Percentiles rank a stretch among this genome's conserved stretches.
Conservation (phyloP, 2,888 invertebrate genomes). For the Cyaniris semiargus region DNA sequence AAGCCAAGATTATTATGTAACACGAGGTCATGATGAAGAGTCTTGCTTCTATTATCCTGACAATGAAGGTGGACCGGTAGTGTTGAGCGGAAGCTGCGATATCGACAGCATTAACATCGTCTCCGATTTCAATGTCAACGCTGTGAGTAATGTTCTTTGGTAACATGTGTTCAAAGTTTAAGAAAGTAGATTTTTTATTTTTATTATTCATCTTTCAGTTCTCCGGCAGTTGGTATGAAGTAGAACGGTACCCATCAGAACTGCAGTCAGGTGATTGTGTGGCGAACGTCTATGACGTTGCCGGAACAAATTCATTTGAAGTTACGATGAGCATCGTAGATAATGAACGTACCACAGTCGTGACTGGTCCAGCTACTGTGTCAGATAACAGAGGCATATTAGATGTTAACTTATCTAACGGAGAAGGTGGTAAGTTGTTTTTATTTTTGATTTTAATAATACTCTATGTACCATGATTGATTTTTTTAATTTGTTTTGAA, state of each 20-base stretch:
- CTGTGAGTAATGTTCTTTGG: conserved; percentile 48
- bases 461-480: too few relatives aligned
- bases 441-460: too few relatives aligned
- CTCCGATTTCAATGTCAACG: conserved; percentile 48
- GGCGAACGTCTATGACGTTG: conserved; percentile 43
- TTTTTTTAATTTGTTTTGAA: neutral
- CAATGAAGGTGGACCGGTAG: conserved; percentile 61
- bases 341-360: conserved; percentile 49
- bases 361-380: conserved; percentile 46
- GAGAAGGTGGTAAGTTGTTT: conserved; percentile 46
- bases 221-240: conserved; percentile 64
- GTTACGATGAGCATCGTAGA: conserved; percentile 53
- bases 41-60: conserved; percentile 69
- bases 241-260: conserved; percentile 63
- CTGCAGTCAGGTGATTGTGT: conserved; percentile 61
- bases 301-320: conserved; percentile 43
- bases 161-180: neutral
- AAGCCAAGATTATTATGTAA: conserved; percentile 53
- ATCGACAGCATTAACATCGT: conserved; percentile 49
- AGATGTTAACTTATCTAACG: conserved; percentile 43
- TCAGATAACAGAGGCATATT: conserved; percentile 55
- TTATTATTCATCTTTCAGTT: conserved; percentile 54
- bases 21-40: conserved; percentile 53
- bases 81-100: conserved; percentile 58
- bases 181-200: neutral